Conservation (phyloP, 2,113 vertebrate genomes). For the Megaceryle torquata region DNA sequence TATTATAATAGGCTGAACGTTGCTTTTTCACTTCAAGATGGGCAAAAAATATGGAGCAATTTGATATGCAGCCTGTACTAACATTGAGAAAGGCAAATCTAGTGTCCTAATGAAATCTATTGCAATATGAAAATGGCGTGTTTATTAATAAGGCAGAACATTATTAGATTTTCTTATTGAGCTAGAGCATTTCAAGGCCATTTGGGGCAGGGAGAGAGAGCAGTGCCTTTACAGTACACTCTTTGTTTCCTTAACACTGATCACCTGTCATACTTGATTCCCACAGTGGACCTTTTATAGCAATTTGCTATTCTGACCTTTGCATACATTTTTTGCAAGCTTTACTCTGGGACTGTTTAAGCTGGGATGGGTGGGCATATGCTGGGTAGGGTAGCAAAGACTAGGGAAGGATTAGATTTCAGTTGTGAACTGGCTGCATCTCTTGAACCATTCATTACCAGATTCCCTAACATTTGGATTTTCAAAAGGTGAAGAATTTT, state of each 20-base stretch:
- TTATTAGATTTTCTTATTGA: constrained; percentile 43
- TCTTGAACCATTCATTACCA: constrained; percentile 51
- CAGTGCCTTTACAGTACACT: constrained; percentile 44
- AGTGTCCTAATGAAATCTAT: constrained; percentile 1
- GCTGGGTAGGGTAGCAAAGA: constrained; percentile 6
- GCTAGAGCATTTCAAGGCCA: constrained; percentile 19
- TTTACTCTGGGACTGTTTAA: constrained; percentile 39
- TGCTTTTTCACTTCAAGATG: background rate
- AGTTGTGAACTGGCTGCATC: constrained; percentile 26
- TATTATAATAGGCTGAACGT: constrained; percentile 4
- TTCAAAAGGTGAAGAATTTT: constrained; percentile 61
- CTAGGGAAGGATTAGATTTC: constrained; percentile 47
- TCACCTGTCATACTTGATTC: constrained; percentile 68
- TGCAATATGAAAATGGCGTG: background rate
- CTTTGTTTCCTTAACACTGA: constrained; percentile 64
- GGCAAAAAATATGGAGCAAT: constrained; percentile 7
- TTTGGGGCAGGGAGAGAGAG: background rate
- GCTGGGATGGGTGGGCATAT: constrained; percentile 15
- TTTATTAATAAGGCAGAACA: constrained; percentile 58
- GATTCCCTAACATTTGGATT: constrained; percentile 16
- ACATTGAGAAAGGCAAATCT: background rate
- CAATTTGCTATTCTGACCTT: constrained; percentile 66
- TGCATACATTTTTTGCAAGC: constrained; percentile 49
- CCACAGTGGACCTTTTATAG: constrained; percentile 52
- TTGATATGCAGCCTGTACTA: background rate